These are phyloP conservation scores for Tenrec ecaudatus DNA, from an alignment of 2,113 vertebrate genomes.

Conservation along the genomic window DNA sequence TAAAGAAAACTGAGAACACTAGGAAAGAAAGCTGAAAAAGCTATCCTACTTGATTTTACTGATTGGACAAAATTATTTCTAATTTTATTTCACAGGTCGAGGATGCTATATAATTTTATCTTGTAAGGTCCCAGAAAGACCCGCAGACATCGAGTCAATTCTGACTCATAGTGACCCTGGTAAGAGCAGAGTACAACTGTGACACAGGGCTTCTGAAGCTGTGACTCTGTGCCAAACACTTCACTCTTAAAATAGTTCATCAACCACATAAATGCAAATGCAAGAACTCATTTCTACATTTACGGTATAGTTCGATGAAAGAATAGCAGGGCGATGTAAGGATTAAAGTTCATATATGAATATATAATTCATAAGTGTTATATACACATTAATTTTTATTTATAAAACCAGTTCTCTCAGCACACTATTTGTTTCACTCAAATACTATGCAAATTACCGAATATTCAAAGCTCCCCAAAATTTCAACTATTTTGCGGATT, in stretches of 20 bases:
- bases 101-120: background rate
- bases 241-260: background rate
- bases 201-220: no score
- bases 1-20: background rate
- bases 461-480: constrained; percentile 1
- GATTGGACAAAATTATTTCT: constrained; percentile 10
- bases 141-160: no score
- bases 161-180: no score
- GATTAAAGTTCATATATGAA: background rate
- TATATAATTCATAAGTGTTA: no score
- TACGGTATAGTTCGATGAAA: background rate
- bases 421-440: background rate
- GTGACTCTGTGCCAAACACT: constrained; percentile 11
- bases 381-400: background rate
- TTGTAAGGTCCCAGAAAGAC: background rate
- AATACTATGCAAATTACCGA: background rate
- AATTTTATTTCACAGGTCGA: background rate
- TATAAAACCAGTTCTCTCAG: background rate
- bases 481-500: constrained; percentile 22
- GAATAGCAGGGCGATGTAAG: background rate
- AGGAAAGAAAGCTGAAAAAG: constrained; percentile 33
- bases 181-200: no score
- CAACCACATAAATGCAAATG: constrained; percentile 23
- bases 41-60: background rate
- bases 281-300: constrained; percentile 6